Evolutionary conservation across 2,888 invertebrate genomes (phyloP).

Genomic region (Beris morrisii): DNA sequence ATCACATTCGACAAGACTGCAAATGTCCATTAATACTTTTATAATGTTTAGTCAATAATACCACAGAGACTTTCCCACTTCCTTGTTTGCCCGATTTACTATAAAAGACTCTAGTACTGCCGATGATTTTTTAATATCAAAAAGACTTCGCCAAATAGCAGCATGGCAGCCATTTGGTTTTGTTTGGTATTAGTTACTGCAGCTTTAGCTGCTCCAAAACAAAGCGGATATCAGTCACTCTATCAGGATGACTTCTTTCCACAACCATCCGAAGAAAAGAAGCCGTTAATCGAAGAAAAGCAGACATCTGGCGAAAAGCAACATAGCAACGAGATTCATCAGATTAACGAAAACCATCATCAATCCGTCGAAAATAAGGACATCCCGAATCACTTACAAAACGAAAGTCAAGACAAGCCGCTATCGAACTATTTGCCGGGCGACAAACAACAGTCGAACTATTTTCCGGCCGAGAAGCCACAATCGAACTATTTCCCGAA

Average conservation of each 20-base stretch:
- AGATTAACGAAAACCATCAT: not conserved
- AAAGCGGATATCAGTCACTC: slow-evolving; percentile 1
- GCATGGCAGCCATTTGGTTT: slow-evolving; percentile 19
- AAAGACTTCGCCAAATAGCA: slow-evolving; percentile 17
- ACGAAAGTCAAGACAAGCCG: slow-evolving; percentile 1
- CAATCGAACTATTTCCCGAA: not conserved
- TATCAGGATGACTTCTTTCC: slow-evolving; percentile 27
- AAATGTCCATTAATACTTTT: slow-evolving; percentile 23
- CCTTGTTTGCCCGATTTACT: not conserved
- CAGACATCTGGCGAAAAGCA: too few relatives aligned
- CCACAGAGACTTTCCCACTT: not conserved
- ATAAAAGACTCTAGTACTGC: slow-evolving; percentile 15
- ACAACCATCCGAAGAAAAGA: not conserved
- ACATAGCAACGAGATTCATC: not conserved
- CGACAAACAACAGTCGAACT: not conserved
- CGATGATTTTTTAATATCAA: slow-evolving; percentile 1
- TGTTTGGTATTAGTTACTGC: slow-evolving; percentile 13
- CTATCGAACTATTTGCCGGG: not conserved
- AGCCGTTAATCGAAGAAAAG: not conserved
- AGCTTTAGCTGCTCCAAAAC: slow-evolving; percentile 3
- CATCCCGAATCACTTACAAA: not conserved
- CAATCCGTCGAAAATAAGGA: not conserved
- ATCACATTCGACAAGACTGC: slow-evolving; percentile 10
- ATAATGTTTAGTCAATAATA: not conserved
- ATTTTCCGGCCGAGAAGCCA: slow-evolving; percentile 4